Base-by-base conservation (phyloP, 1,140 invertebrate genomes). In the Cyclargus thomasi region DNA sequence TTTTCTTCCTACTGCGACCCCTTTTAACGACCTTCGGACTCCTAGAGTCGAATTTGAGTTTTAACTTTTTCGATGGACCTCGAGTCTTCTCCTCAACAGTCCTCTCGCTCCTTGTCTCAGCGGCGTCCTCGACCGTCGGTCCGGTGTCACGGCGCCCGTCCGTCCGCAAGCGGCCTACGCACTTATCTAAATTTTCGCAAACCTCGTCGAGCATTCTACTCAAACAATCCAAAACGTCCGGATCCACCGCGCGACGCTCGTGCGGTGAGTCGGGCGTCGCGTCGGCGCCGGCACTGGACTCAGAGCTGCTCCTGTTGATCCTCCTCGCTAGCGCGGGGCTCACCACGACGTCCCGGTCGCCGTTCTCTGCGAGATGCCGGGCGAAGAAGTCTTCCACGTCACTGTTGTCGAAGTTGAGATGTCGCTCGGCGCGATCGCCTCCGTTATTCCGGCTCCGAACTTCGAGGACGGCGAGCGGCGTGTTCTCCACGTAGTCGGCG, bases 131-230 rank as follows among this genome's bases (percentile, higher is more conserved):
- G 14, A 1, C 14, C 39, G 39, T 8, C 39, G 11, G 39, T 16
- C 1, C 14, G 10, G 14, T 11, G 14, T 16, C 14, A 2, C 39
- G 11, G 39, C 14, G 39, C 39, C 14, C 39, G 8, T 16, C 39
- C 39, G 39, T 8, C 39, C 39, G 39, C 2, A 47, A 11, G 39
- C 14, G 14, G 39, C 39, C 39, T 0, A 16, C 39, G 70, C 67
- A 74, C 68, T 74, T 82, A 16, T 86, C 75, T n/a, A 84, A 77
- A 47, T 82, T 74, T 39, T 71, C 39, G 57, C 82, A 88, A 4
- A 86, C 81, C 64, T 75, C 76, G 76, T 88, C 82, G 10, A 88
- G 65, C 14, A 88, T 74, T 64, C 68, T 68, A 57, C 83, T 82
- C 14, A 88, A 64, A 57, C 84, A 86, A 53, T 82, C 75, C 23